Evolutionary conservation across 1,140 invertebrate genomes (phyloP), one percentile per base, ranked within the genome.

Genomic region (Lordiphosa mommai): DNA sequence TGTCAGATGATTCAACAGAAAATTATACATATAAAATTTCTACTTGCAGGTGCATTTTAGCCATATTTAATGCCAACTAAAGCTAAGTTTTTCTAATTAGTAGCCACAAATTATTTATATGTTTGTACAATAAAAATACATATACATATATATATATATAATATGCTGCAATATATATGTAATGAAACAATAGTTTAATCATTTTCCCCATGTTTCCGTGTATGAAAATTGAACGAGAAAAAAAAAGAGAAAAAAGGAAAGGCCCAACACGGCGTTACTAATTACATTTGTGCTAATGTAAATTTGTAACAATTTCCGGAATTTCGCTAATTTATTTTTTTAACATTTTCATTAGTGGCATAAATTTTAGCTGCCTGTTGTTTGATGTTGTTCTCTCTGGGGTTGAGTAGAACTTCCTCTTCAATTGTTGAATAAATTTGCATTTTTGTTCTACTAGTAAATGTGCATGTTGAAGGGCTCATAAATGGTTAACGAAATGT

Each of bases 271-370:
- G 53, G 70, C 80, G 63, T 76, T 80, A 86, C 80, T 86, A 86
- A 86, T 86, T 86, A 82, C 63, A 77, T 84, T 84, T 74, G 72
- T 66, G 51, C 67, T 65, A 65, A 74, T 86, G 80, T 68, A 80
- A 86, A 86, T 86, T 86, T 86, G 74, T 72, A 72, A 86, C 80
- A 80, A 86, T 86, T 86, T 86, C 80, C 80, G 80, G 80, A 74
- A 68, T 61, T 85, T 86, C 70, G 80, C 82, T 86, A 72, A 86
- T 86, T 86, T 86, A 86, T 80, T 74, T 79, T 71, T 76, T 61
- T 56, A 41, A 82, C 67, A 72, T 77, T 84, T 82, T 77, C 64
- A 84, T 82, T 84, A 72, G 77, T 59, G 52, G 46, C 59, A 84
- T 77, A 82, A 84, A 84, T 84, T 84, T 58, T 60, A 63, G 65